Percentiles rank a stretch among this genome's conserved stretches.
These are phyloP conservation scores for Siniperca undulata DNA, from an alignment of 2,797 vertebrate genomes.

Conservation along the genomic window DNA sequence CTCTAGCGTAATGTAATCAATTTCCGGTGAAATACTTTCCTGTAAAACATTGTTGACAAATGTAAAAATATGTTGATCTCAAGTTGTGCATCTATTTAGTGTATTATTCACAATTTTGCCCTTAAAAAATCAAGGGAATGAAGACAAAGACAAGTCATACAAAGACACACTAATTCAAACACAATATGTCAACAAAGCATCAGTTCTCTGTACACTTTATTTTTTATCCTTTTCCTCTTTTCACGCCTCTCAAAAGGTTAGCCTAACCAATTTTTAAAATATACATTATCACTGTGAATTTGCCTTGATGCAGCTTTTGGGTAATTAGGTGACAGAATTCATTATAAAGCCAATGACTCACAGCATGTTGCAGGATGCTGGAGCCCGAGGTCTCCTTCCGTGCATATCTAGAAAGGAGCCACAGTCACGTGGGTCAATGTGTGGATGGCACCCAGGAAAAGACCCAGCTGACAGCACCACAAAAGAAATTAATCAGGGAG, in stretches of 20 bases:
- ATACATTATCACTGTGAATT: slow-evolving; percentile 3
- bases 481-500: slow-evolving; percentile 62
- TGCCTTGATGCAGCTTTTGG: slow-evolving; percentile 37
- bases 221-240: not conserved
- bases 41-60: not conserved
- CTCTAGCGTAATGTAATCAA: not conserved
- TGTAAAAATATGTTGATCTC: not conserved
- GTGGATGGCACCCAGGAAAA: slow-evolving; percentile 28
- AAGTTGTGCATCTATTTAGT: not conserved
- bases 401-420: slow-evolving; percentile 24
- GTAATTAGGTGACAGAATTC: slow-evolving; percentile 49
- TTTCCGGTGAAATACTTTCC: not conserved
- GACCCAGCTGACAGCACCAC: slow-evolving; percentile 49
- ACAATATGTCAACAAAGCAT: slow-evolving; percentile 1
- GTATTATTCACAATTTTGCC: not conserved
- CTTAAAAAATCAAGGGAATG: not conserved
- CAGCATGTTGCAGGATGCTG: slow-evolving; percentile 16
- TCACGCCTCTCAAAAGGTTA: not conserved
- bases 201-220: not conserved
- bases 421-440: slow-evolving; percentile 47
- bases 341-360: slow-evolving; percentile 49
- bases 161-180: slow-evolving; percentile 16
- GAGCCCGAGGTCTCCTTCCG: slow-evolving; percentile 32
- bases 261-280: not conserved
- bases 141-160: not conserved